A percentile compares a stretch with the other conserved stretches of the same genome.
Evolutionary conservation across 2,113 vertebrate genomes (phyloP).

Genomic region (Seriola aureovittata): DNA sequence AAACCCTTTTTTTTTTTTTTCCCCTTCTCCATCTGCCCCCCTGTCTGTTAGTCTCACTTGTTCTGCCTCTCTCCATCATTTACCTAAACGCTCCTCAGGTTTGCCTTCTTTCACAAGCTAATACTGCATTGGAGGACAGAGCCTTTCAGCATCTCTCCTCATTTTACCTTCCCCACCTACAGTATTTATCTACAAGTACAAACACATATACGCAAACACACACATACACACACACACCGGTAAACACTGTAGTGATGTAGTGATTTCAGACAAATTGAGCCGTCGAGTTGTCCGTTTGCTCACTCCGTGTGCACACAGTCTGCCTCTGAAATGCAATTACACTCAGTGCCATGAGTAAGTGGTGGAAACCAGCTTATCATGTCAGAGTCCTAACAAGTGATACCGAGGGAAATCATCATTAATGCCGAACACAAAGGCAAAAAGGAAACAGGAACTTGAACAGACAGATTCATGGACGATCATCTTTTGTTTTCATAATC

Average conservation of each 20-base stretch:
- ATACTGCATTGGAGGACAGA: not conserved
- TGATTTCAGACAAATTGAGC: conserved; percentile 65
- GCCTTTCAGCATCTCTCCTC: not conserved
- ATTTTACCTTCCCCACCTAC: conserved; percentile 1
- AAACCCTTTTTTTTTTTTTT: not conserved
- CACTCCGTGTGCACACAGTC: conserved; percentile 46
- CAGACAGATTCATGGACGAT: not conserved
- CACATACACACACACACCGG: not conserved
- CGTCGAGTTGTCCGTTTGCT: conserved; percentile 41
- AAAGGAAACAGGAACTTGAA: conserved; percentile 16
- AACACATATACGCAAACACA: not conserved
- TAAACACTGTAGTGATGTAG: conserved; percentile 33
- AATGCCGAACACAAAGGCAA: conserved; percentile 62
- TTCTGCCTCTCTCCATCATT: conserved; percentile 26
- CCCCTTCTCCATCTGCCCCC: conserved; percentile 60
- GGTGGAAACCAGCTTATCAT: conserved; percentile 73
- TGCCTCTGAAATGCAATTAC: conserved; percentile 75
- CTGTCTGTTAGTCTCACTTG: conserved; percentile 26
- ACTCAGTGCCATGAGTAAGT: conserved; percentile 72
- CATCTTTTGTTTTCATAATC: not conserved
- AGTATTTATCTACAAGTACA: not conserved
- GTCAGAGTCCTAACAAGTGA: conserved; percentile 78
- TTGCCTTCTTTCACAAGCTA: conserved; percentile 16
- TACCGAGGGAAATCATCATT: conserved; percentile 72
- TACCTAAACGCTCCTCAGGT: conserved; percentile 23